Evolutionary conservation across 2,797 vertebrate species (phyloP).

Genomic region (Eidolon dupreanum): DNA sequence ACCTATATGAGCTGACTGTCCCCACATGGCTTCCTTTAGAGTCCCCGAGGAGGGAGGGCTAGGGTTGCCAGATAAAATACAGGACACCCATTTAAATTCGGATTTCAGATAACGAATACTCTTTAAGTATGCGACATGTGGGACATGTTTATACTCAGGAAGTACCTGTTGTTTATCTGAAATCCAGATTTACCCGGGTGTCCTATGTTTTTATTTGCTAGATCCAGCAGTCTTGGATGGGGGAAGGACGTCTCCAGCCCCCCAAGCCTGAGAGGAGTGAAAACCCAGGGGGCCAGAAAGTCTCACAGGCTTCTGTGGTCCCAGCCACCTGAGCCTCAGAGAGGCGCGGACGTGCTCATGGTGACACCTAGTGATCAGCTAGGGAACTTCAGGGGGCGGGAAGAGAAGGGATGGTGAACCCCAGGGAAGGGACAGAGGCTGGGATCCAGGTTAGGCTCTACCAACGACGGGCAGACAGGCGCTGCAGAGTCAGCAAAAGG

Average conservation of each 20-base stretch:
- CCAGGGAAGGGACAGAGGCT: too few species aligned
- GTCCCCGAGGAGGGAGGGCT: not conserved
- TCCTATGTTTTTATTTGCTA: not conserved
- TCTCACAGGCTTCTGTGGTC: not conserved
- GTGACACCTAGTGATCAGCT: slow-evolving; percentile 61
- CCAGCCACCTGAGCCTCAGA: not conserved
- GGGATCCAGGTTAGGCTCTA: not conserved
- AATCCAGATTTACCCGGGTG: not conserved
- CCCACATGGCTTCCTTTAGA: not conserved
- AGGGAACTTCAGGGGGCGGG: not conserved
- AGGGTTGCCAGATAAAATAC: not conserved
- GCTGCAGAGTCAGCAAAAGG: not conserved
- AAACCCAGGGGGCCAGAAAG: rapidly evolving
- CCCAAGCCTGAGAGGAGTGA: not conserved
- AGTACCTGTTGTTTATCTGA: not conserved
- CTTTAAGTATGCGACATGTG: not conserved
- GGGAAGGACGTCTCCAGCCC: not conserved
- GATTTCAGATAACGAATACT: not conserved
- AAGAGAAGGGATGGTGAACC: not conserved
- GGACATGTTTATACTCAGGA: not conserved
- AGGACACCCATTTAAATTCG: not conserved
- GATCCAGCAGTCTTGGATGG: not conserved
- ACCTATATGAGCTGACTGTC: not conserved
- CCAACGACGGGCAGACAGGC: too few species aligned
- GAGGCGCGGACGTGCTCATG: not conserved